Base-by-base conservation (phyloP, 1,140 invertebrate genomes). In the Chrysopa pallens region DNA sequence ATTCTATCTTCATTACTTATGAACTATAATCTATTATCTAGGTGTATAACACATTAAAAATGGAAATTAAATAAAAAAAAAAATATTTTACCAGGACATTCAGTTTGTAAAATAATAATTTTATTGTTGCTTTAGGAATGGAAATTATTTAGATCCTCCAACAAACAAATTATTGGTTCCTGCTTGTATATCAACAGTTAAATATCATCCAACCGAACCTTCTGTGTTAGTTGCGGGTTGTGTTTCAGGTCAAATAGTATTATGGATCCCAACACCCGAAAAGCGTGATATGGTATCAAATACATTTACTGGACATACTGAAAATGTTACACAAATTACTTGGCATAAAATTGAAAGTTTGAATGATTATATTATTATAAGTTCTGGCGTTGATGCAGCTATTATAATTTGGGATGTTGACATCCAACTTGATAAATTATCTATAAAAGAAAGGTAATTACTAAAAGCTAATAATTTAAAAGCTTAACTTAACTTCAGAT, bases 191-290 rank as follows among this genome's bases (percentile, higher is more conserved):
- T n/a, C 40, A 14, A 14, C 40, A n/a, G 6, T 41, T 13, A 13
- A 28, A 4, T 41, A 29, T 31, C 40, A 41, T 15, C 40, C 40
- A 15, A 41, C 29, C 7, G 11, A n/a, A 13, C 40, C 40, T 29
- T 29, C 28, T 31, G 29, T 41, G 3, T 28, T 41, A 13, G 13
- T 8, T 33, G 55, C 50, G 28, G 55, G 54, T 29, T 53, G 53
- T 36, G 51, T 51, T 48, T 51, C 55, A 39, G 56, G 56, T 56
- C 17, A 47, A 31, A 7, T 12, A 29, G 8, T 33, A 36, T 41
- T 29, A 28, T 15, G 8, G 15, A 31, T 41, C 12, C 8, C 29
- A 23, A 23, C 17, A 23, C 17, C 17, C 17, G 17, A 23, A 23
- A 23, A 23, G 17, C 17, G 17, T 23, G 17, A 23, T 5, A 23